Base-by-base conservation (phyloP, 2,113 vertebrate species). In the Pampusana beccarii region DNA sequence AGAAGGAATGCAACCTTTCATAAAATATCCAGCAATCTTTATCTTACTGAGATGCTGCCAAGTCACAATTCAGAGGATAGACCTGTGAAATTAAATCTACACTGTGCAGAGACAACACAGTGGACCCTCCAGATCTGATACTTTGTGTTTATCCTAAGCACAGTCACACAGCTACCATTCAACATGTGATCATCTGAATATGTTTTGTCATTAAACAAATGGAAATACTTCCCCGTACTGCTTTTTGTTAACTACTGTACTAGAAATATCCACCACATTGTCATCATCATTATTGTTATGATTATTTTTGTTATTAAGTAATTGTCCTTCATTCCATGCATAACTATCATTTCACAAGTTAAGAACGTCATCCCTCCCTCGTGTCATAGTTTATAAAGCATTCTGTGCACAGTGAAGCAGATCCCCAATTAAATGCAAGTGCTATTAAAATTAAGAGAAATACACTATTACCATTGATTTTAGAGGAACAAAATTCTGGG, bases 41-140 rank as follows among this genome's bases (percentile, higher is more conserved):
- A 65, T 91, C 38, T 92, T 91, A 94, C 57, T 60, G 61, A 70
- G 92, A 94, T 81, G 60, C 82, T 94, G 81, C 84, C 71, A 96
- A 97, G 89, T 95, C 82, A 88, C 80, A 94, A 89, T 97, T 98
- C 95, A 98, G 96, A 97, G 95, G 96, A 96, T 94, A 97, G 88
- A 97, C 70, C 93, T 64, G 24, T 85, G 96, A 97, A 96, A 95
- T 97, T 96, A 97, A 96, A 97, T 96, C 91, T 91, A 94, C 88
- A 65, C 82, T 82, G 87, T 94, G 78, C 83, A 95, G 93, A 81
- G 78, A 86, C 87, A 86, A 58, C 87, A 95, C 17, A 58, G 65
- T 57, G 65, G 33, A 16, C 50, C 25, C 64, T 80, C 80, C 42
- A 54, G 69, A 57, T 70, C 42, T 42, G 23, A 72, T 75, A 72